Percentiles rank a stretch among this genome's conserved stretches.
phyloP scores from a whole-genome alignment of 2,888 invertebrate species.

The Rotaria macrura region DNA sequence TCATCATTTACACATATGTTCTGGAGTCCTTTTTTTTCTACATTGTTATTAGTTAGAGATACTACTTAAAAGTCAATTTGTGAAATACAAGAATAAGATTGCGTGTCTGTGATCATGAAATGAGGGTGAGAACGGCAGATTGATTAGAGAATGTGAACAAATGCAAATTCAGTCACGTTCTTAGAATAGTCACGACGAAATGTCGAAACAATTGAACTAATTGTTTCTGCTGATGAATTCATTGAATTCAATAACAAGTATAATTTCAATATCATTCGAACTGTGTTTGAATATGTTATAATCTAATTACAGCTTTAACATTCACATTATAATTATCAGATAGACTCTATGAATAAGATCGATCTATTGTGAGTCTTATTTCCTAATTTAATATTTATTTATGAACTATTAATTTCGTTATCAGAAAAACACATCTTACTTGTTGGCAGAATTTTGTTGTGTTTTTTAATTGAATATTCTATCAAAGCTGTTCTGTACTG shows the following conservation, averaged over 20 bases:
- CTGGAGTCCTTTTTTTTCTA: neutral
- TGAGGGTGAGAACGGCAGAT: neutral
- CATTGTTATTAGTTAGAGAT: neutral
- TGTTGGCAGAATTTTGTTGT: no score
- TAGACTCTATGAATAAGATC: neutral
- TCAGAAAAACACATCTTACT: no score
- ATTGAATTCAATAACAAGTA: neutral
- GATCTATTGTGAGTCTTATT: neutral
- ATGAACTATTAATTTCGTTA: no score
- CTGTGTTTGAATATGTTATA: neutral
- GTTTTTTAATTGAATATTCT: no score
- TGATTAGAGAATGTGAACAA: neutral
- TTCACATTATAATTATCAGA: neutral
- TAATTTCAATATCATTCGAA: neutral
- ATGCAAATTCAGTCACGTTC: neutral
- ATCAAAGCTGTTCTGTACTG: no score
- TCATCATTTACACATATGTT: neutral
- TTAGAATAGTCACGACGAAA: neutral
- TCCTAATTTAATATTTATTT: no score
- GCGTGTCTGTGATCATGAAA: neutral
- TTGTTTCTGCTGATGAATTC: neutral
- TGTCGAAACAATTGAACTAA: neutral
- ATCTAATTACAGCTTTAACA: no score
- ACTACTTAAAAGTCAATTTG: slow-evolving; percentile 2
- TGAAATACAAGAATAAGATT: neutral